Conservation (phyloP, 2,113 vertebrate species). For the Strix aluco region DNA sequence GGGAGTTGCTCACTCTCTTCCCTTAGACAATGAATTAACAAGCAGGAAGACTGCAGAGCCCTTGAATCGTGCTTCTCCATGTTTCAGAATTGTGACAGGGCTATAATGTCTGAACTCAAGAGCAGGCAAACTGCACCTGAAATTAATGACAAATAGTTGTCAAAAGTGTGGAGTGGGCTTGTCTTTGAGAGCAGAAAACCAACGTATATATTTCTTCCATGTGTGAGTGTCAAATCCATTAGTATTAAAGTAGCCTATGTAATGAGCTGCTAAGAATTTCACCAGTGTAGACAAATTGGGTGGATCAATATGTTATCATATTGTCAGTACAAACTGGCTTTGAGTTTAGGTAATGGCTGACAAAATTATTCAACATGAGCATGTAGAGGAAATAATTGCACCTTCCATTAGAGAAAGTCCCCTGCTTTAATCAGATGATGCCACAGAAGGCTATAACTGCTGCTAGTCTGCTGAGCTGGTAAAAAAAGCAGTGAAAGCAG, state of each 20-base stretch:
- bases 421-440: neutral
- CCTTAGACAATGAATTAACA: neutral
- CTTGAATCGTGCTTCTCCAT: neutral
- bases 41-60: neutral
- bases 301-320: slow-evolving; percentile 3
- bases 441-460: neutral
- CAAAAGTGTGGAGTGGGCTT: neutral
- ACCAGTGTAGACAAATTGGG: neutral
- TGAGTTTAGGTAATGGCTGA: neutral
- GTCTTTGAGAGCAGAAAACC: neutral
- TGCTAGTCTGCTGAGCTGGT: neutral
- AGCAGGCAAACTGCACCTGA: neutral
- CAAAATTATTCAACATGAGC: neutral
- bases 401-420: neutral
- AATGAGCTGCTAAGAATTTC: neutral
- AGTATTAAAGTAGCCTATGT: neutral
- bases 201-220: neutral
- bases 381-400: neutral
- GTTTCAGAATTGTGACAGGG: neutral
- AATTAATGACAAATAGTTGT: neutral
- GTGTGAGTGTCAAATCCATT: neutral
- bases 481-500: neutral
- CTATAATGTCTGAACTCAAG: neutral
- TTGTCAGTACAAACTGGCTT: neutral
- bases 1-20: neutral